Conservation (phyloP, 2,113 vertebrate species). For the Chitala chitala region DNA sequence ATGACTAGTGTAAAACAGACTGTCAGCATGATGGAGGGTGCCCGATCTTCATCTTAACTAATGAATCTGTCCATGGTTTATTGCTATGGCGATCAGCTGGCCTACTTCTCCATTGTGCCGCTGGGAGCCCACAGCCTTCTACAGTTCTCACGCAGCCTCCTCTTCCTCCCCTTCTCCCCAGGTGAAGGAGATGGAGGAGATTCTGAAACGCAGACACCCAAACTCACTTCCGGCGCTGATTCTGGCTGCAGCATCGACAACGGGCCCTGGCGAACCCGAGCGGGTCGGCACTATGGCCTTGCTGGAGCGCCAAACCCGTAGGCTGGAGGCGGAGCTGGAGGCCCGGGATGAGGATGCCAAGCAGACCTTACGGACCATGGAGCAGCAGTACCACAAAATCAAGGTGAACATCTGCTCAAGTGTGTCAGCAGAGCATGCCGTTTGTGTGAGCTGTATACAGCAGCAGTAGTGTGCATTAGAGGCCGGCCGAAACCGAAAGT, state of each 20-base stretch:
- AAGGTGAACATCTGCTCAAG: conserved; percentile 75
- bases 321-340: conserved; percentile 84
- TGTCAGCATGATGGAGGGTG: not conserved
- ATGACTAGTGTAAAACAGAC: too few species aligned
- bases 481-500: too few species aligned
- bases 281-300: conserved; percentile 51
- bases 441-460: too few species aligned
- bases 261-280: conserved; percentile 39
- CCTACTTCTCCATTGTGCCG: too few species aligned
- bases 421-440: too few species aligned
- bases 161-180: conserved; percentile 44
- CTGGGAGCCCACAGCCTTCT: too few species aligned
- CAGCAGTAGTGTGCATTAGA: too few species aligned
- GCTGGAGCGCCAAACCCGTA: conserved; percentile 78
- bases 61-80: too few species aligned
- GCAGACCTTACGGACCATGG: conserved; percentile 77
- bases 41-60: too few species aligned
- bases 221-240: conserved; percentile 89
- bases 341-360: conserved; percentile 84
- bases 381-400: conserved; percentile 83
- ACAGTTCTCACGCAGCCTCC: too few species aligned
- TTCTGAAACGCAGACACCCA: conserved; percentile 74
- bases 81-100: too few species aligned
- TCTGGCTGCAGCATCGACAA: conserved; percentile 71
- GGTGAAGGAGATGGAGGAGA: conserved; percentile 91